A percentile compares a stretch with the other conserved stretches of the same genome.
Evolutionary conservation across 2,113 vertebrate species (phyloP).

Genomic region (Hyperoodon ampullatus): DNA sequence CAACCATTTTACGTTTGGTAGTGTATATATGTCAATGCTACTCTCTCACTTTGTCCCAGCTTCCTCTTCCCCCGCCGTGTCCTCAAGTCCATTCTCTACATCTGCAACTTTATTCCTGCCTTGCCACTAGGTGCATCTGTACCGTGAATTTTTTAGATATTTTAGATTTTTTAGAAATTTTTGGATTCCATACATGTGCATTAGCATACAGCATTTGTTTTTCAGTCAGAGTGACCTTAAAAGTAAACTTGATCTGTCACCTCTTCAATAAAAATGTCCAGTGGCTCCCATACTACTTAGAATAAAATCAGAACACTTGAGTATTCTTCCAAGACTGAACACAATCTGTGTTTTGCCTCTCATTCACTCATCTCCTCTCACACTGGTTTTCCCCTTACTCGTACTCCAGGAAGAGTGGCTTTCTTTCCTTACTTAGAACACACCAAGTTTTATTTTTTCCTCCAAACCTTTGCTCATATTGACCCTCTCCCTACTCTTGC

Average conservation of each 20-base stretch:
- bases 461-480: background rate
- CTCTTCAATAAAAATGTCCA: background rate
- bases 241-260: background rate
- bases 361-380: fast-evolving
- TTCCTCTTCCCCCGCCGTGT: too few species aligned
- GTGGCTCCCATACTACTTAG: background rate
- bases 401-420: background rate
- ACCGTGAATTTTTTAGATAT: too few species aligned
- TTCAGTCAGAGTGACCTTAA: background rate
- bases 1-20: too few species aligned
- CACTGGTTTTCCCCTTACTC: fast-evolving
- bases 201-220: too few species aligned
- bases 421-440: background rate
- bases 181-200: too few species aligned
- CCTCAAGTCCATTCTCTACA: too few species aligned
- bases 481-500: background rate
- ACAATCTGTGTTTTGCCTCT: background rate
- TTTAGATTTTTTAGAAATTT: too few species aligned
- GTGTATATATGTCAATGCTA: too few species aligned
- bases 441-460: background rate
- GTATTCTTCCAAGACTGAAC: background rate
- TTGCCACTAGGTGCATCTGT: too few species aligned
- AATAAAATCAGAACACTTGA: background rate
- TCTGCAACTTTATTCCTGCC: too few species aligned
- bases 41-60: too few species aligned